phyloP scores from a whole-genome alignment of 2,888 invertebrate species.

The Eledona agricola region DNA sequence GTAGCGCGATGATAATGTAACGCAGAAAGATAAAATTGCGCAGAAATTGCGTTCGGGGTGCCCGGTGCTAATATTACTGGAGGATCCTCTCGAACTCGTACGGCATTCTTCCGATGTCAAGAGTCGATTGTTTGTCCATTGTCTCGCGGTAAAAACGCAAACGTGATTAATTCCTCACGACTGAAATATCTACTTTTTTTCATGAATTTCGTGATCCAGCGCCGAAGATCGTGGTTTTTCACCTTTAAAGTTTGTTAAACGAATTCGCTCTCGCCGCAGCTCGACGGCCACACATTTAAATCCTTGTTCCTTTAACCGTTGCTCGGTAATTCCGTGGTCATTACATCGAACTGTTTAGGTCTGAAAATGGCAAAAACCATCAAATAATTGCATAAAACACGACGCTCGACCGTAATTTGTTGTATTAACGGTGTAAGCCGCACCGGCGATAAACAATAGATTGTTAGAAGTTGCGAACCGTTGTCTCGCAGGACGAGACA shows the following conservation, averaged over 20 bases:
- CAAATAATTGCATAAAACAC: constrained; percentile 21
- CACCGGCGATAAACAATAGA: constrained; percentile 23
- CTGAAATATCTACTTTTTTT: too few species aligned
- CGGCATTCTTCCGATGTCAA: too few species aligned
- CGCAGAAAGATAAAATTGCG: too few species aligned
- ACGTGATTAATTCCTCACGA: too few species aligned
- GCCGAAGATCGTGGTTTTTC: constrained; percentile 1
- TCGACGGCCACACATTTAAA: too few species aligned
- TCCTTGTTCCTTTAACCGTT: constrained; percentile 15
- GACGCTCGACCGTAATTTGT: constrained; percentile 10
- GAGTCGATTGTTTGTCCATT: too few species aligned
- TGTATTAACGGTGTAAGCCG: constrained; percentile 20
- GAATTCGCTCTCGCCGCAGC: too few species aligned
- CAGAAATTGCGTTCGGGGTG: too few species aligned
- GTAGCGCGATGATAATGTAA: neutral
- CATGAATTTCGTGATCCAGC: neutral
- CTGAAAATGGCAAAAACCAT: constrained; percentile 17
- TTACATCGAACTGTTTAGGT: constrained; percentile 7
- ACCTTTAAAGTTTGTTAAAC: too few species aligned
- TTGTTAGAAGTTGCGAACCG: constrained; percentile 14
- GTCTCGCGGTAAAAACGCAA: too few species aligned
- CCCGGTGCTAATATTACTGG: too few species aligned
- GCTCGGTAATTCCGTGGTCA: constrained; percentile 13
- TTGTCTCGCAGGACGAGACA: constrained; percentile 16
- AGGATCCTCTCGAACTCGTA: too few species aligned